Evolutionary conservation across 2,888 invertebrate genomes (phyloP), one percentile per base, ranked within the genome.

Genomic region (Caenorhabditis sp.): DNA sequence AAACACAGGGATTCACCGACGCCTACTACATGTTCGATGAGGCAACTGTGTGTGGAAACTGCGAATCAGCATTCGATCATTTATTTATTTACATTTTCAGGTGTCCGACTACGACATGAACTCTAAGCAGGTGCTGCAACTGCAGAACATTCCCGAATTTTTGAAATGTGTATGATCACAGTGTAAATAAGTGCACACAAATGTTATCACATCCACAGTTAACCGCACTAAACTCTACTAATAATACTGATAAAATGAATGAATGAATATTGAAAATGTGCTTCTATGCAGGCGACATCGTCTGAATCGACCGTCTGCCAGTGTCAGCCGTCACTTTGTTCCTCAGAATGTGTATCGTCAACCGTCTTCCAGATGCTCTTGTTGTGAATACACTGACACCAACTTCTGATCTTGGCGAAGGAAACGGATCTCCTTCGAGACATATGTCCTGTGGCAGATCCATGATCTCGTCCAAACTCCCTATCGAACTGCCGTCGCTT

Each of bases 21-120:
- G 65, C 62, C 5, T 86, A 82, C 56, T 85, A 76, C 51, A 85
- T 86, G 72, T 86, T 86, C 22, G 86, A 86, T 58, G 86, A 85
- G 70, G 82, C 82, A n/a, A 84, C 85, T 18, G 86, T 86, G 44
- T 18, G 61, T n/a, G 26, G 6, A 60, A 44, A 22, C 5, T 32
- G 32, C 9, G 32, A 32, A n/a, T n/a, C n/a, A n/a, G 32, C 32
- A 32, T 32, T 32, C 32, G 9, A 32, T 4, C 11, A 35, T 47
- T 47, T 47, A 18, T 47, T 47, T 20, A 5, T 6, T 26, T 15
- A 8, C 24, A 8, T 11, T 58, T 83, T 18, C 62, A 80, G 80
- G 80, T 83, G 20, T 76, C 84, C 13, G 82, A 86, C 60, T 86
- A 86, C 65, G 84, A 86, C 50, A 82, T 84, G 84, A 60, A 68